Evolutionary conservation across 1,140 invertebrate species (phyloP), one percentile per base, ranked within the genome.

Genomic region (Brachionus rotundiformis): DNA sequence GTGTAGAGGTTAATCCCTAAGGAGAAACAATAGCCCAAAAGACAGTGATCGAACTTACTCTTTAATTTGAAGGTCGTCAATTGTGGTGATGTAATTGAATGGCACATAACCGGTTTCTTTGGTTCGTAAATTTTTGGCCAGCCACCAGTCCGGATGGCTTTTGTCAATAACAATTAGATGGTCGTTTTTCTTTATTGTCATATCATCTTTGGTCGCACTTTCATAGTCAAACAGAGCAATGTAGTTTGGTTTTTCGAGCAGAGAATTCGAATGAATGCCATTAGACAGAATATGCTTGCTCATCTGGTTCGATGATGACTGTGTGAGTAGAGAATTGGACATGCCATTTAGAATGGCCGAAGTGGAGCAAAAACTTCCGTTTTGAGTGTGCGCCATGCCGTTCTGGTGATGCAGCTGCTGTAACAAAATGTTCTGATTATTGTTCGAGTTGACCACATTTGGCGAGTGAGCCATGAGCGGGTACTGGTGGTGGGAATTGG

Each of bases 31-130:
- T 25, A 16, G 47, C 16, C 47, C 25, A 19, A 10, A 59, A 3
- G n/a, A 29, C 7, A 16, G 8, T 3, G 33, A 31, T 33, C 29
- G 13, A 59, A 77, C 44, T 33, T 77, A 77, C 73, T 81, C 79
- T 63, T 65, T 63, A 16, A 63, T 63, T 23, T 63, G 54, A 47
- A 81, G 63, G 47, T 81, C 79, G 47, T 81, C 54, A 39, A 81
- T 81, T 27, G 79, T 63, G 19, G 79, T 63, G 13, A 81, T 81
- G 31, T 81, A 81, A 68, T 81, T 81, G 19, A 63, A 63, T 47
- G 79, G 79, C 16, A 81, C 79, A 81, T 81, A 81, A 65, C 79
- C 79, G 54, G 54, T 41, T 68, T 81, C 54, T 29, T 81, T 81
- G 16, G 79, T 81, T 16, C 79, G 79, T 49, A 81, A 31, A 41